A percentile compares a stretch with the other conserved stretches of the same genome.
These are phyloP conservation scores for Mesoclemmys tuberculata DNA, from an alignment of 2,113 vertebrate species.

Conservation along the genomic window DNA sequence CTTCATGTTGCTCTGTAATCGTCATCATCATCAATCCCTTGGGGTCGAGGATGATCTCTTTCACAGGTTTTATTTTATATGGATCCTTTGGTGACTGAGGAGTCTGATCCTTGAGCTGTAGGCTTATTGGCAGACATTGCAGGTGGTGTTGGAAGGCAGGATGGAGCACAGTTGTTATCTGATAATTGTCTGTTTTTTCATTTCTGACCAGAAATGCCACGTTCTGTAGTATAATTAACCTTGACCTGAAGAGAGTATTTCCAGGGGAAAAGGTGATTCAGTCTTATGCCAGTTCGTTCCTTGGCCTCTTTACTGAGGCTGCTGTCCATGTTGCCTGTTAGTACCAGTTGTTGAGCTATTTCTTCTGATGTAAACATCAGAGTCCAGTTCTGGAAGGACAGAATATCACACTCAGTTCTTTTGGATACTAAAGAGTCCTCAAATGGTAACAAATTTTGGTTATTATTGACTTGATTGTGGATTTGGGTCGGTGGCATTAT, in stretches of 20 bases:
- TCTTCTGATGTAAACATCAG: neutral
- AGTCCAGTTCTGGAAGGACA: neutral
- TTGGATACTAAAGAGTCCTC: neutral
- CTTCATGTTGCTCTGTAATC: neutral
- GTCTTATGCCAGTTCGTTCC: neutral
- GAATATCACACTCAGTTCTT: neutral
- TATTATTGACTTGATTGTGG: neutral
- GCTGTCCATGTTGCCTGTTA: neutral
- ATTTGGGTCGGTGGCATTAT: neutral
- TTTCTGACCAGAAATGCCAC: too few species aligned
- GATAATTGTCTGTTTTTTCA: too few species aligned
- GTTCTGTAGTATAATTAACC: neutral
- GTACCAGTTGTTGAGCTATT: neutral
- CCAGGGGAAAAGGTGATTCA: neutral
- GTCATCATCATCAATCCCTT: too few species aligned
- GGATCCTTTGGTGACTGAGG: too few species aligned
- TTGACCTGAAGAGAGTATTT: neutral
- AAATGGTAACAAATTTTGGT: neutral
- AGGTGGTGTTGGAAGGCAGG: too few species aligned
- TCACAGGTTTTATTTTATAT: too few species aligned
- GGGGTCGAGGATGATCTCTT: too few species aligned
- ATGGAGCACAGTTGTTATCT: too few species aligned
- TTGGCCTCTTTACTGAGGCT: neutral
- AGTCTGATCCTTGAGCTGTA: too few species aligned
- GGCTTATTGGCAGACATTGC: too few species aligned